These are phyloP conservation scores for Chelon auratus DNA, from an alignment of 2,797 vertebrate genomes.

Conservation along the genomic window DNA sequence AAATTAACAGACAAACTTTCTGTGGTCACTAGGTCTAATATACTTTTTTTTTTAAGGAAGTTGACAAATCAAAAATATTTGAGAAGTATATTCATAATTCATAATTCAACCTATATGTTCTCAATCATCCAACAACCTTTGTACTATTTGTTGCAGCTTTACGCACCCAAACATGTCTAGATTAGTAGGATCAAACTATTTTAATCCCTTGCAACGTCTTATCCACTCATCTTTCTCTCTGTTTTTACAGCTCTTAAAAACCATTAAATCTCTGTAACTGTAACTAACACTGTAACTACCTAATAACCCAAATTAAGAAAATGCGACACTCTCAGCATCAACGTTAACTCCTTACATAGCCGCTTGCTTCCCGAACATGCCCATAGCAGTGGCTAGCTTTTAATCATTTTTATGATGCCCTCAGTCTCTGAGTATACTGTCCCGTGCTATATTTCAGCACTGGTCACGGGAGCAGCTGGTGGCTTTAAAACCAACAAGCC, in stretches of 20 bases:
- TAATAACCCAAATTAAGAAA: slow-evolving; percentile 48
- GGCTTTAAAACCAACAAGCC: slow-evolving; percentile 55
- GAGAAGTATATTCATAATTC: too few relatives aligned
- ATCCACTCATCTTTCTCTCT: not conserved
- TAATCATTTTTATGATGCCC: slow-evolving; percentile 70
- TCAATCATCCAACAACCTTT: too few relatives aligned
- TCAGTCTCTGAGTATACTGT: slow-evolving; percentile 39
- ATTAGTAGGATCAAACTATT: too few relatives aligned
- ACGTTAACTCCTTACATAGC: slow-evolving; percentile 37
- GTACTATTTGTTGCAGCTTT: too few relatives aligned
- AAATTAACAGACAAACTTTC: not conserved
- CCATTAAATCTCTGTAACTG: not conserved
- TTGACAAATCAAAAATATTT: not conserved
- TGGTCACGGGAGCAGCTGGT: slow-evolving; percentile 67
- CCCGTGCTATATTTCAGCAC: slow-evolving; percentile 60
- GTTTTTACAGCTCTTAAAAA: slow-evolving; percentile 6
- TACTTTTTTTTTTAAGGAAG: not conserved
- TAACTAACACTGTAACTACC: not conserved
- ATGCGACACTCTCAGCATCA: slow-evolving; percentile 18
- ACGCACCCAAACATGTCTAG: too few relatives aligned
- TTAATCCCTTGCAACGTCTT: too few relatives aligned
- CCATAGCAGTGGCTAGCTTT: slow-evolving; percentile 42
- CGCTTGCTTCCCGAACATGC: slow-evolving; percentile 51
- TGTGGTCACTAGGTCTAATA: not conserved
- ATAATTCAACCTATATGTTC: too few relatives aligned